phyloP scores from a whole-genome alignment of 2,113 vertebrate genomes.

The Oceanites oceanicus region DNA sequence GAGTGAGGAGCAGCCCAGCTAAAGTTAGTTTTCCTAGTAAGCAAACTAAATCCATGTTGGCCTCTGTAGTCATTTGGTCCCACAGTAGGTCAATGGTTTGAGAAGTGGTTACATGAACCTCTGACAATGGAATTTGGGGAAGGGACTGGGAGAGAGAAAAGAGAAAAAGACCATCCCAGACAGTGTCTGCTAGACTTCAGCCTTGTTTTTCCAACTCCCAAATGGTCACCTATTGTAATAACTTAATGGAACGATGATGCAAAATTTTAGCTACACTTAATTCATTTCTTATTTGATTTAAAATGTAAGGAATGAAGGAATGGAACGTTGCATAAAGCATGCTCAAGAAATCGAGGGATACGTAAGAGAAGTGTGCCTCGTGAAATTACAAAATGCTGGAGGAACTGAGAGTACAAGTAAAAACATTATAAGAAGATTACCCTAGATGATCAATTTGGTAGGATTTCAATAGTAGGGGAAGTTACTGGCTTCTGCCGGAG shows the following conservation, averaged over 20 bases:
- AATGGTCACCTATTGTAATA: background rate
- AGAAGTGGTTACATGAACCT: background rate
- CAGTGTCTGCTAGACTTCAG: background rate
- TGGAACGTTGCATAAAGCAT: background rate
- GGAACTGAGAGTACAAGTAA: background rate
- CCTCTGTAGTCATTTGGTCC: background rate
- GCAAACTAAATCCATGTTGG: background rate
- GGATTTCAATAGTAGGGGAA: background rate
- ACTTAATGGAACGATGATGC: constrained; percentile 16
- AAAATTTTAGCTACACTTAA: constrained; percentile 15
- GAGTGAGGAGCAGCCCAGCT: background rate
- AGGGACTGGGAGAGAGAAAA: background rate
- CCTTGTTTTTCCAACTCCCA: background rate
- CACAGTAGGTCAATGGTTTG: background rate
- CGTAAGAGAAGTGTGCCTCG: background rate
- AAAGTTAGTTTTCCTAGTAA: background rate
- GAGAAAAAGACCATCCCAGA: background rate
- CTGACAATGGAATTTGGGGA: background rate
- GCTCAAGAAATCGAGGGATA: background rate
- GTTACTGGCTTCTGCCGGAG: background rate
- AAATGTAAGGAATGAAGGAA: constrained; percentile 35
- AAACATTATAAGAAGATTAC: background rate
- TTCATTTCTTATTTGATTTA: constrained; percentile 43
- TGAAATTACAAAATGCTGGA: background rate
- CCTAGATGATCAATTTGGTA: background rate